Base-by-base conservation (phyloP, 2,888 invertebrate genomes). In the Netelia fuscicornis region DNA sequence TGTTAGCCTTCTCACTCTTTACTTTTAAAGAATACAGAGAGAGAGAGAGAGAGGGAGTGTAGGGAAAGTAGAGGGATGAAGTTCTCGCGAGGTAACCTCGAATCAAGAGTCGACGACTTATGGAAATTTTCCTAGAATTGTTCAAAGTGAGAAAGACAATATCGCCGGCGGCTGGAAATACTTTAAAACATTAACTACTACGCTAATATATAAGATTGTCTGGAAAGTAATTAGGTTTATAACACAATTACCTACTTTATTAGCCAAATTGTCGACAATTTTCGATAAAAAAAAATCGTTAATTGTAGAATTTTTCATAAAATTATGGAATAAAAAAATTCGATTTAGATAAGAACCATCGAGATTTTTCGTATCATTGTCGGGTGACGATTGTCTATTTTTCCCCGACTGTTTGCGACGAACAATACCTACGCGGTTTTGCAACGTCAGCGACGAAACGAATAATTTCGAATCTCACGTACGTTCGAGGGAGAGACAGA, bases 41-140 rank as follows among this genome's bases (percentile, higher is more conserved):
- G 64, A 75, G 52, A 75, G n/a, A 30, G 13, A 23, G 20, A 62
- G 37, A n/a, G 48, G 30, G 13, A 25, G 23, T 13, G 48, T 48
- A 13, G 11, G 0, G 11, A 52, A 64, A 52, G 52, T 17, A 37
- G 52, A 75, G 3, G 17, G 48, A 64, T 37, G 62, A 52, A 25
- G 25, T 13, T 11, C 11, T 30, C 44, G 56, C 17, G 17, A 20
- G 48, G 44, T 65, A 70, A 83, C 74, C 74, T 78, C 48, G 8
- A 56, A 62, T 54, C 30, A 30, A 77, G 44, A 48, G 58, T 11
- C 17, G 2, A 48, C 56, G 70, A 52, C 9, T 79, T 75, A 65
- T 76, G 70, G 58, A 83, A 83, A 79, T 79, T 83, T 79, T 70
- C 60, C 68, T 70, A 70, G 48, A 20, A 75, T 79, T 79, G 25